Base-by-base conservation (phyloP, 2,888 invertebrate species). In the Bhutanitis thaidina region DNA sequence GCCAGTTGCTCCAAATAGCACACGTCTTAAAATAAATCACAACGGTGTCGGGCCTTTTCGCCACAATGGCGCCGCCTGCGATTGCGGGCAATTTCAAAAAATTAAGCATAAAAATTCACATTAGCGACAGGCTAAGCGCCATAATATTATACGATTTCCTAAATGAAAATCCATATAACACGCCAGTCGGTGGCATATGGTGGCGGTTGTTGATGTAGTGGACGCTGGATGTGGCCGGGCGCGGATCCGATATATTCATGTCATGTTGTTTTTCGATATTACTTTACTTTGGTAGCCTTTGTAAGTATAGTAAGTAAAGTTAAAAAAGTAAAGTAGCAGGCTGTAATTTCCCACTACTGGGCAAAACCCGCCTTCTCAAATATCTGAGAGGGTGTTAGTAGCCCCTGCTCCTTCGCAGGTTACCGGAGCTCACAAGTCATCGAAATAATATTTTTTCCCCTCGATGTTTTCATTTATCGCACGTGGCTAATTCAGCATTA, bases 161-260 rank as follows among this genome's bases (percentile, higher is more conserved):
- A 87, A 87, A 87, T 87, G 85, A 87, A 82, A 87, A 79, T 80
- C 86, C 87, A 86, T 86, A 87, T 86, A 86, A 80, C 86, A 87
- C 76, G 68, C 74, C 78, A 67, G 83, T 76, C 77, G 70, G 77
- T 59, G 74, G 71, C 87, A 86, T 76, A 77, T 84, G 87, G 81
- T 64, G 77, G 67, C 62, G 40, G 35, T 2, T 62, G 5, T 0
- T 7, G 74, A 64, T 16, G 3, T 71, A 64, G n/a, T 1, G 3
- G 35, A 0, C 1, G 4, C 54, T 73, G 61, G 82, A 85, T 60
- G 59, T 0, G 69, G 47, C 61, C 13, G 9, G 38, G 15, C 36
- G 36, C 15, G 15, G 36, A 4, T 20, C 5, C 5, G 5, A 20
- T 20, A 20, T 20, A 4, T 20, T 20, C 20, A 20, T 4, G 20